Percentiles rank a stretch among this genome's conserved stretches.
These are phyloP conservation scores for Campylorhamphus procurvoides DNA, from an alignment of 2,113 vertebrate genomes.

Conservation along the genomic window DNA sequence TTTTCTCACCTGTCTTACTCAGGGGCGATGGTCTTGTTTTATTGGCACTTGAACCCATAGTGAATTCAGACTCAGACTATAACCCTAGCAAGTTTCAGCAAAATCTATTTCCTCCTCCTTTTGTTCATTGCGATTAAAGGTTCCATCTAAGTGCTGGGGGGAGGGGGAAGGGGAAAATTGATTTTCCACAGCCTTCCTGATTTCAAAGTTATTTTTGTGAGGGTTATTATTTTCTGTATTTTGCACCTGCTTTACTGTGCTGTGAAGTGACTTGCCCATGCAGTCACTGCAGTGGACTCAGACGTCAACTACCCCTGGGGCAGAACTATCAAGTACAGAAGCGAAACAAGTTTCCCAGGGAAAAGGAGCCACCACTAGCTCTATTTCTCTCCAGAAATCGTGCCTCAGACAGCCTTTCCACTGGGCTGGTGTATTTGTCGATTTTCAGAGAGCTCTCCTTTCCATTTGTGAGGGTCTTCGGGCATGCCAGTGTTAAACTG, in stretches of 20 bases:
- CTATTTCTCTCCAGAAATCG: neutral
- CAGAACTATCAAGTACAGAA: neutral
- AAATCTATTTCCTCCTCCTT: neutral
- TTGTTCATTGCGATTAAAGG: neutral
- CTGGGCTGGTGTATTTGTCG: neutral
- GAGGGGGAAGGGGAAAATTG: too few species aligned
- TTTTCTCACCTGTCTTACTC: neutral
- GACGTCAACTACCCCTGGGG: fast-evolving
- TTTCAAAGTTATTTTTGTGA: neutral
- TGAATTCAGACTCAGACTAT: neutral
- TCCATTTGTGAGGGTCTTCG: neutral
- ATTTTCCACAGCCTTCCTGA: neutral
- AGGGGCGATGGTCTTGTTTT: neutral
- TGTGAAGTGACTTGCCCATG: neutral
- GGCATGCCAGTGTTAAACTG: fast-evolving
- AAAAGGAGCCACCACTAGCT: neutral
- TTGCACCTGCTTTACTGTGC: neutral
- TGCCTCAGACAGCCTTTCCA: neutral
- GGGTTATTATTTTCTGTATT: neutral
- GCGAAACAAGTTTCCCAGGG: neutral
- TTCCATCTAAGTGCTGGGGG: neutral
- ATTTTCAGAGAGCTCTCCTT: neutral
- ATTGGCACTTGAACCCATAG: neutral
- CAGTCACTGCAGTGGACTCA: neutral
- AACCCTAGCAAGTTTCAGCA: neutral